phyloP scores from a whole-genome alignment of 2,888 invertebrate genomes.

The Iphiclides podalirius region DNA sequence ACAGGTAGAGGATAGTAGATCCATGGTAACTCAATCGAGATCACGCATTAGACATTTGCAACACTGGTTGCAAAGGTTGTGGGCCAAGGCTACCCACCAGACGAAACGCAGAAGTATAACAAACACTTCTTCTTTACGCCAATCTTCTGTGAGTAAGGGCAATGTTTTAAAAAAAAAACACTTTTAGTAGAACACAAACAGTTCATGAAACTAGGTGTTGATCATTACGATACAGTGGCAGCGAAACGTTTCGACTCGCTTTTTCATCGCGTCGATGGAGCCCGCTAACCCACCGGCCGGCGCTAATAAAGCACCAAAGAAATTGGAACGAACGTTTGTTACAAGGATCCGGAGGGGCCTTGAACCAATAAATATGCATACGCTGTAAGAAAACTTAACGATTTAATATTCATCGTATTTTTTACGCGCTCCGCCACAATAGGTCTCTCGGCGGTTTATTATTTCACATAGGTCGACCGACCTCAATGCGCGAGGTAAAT shows the following conservation, averaged over 20 bases:
- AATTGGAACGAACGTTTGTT: slow-evolving; percentile 26
- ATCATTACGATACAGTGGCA: no score
- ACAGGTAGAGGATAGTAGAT: no score
- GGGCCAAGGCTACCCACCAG: no score
- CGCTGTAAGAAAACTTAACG: slow-evolving; percentile 23
- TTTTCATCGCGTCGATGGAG: slow-evolving; percentile 13
- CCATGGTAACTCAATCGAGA: no score
- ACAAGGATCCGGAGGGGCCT: slow-evolving; percentile 24
- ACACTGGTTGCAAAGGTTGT: no score
- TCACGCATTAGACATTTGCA: no score
- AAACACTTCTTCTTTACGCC: no score
- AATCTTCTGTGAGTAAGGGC: no score
- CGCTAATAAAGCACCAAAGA: slow-evolving; percentile 23
- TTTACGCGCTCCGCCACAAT: slow-evolving; percentile 12
- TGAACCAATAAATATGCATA: slow-evolving; percentile 27
- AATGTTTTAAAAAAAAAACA: no score
- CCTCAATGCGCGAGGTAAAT: slow-evolving; percentile 24
- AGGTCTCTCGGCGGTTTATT: slow-evolving; percentile 1
- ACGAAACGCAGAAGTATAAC: no score
- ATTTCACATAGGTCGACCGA: slow-evolving; percentile 17
- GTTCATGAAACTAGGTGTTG: no score
- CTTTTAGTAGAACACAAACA: no score
- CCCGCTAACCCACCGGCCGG: slow-evolving; percentile 1
- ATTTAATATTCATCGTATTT: slow-evolving; percentile 25
- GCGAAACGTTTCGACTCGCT: slow-evolving; percentile 1